Base-by-base conservation (phyloP, 1,140 invertebrate species). In the Drosophila pseudoananassae region DNA sequence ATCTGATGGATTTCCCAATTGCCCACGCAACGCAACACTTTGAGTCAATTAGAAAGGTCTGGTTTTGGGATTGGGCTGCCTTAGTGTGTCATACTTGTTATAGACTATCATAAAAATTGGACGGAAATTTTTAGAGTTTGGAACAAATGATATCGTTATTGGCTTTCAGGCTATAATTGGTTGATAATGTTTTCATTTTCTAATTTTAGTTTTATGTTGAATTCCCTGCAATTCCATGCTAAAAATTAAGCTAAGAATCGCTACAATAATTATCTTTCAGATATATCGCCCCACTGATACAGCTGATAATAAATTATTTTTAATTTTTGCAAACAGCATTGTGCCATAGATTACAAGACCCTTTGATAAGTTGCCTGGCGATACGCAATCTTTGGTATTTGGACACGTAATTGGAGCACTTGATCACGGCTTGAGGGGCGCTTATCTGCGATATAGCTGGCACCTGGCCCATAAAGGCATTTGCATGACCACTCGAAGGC, bases 371-470 rank as follows among this genome's bases (percentile, higher is more conserved):
- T 25, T 17, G 43, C 40, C 47, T 45, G 27, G 31, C 55, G 66
- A 85, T 78, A 80, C 59, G 58, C 55, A 84, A 80, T 80, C 81
- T 80, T 15, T 43, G 15, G 25, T 3, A 59, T 51, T 76, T 59
- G 54, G 50, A 66, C 81, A 76, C 80, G 76, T 83, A 83, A 85
- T 84, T 75, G 36, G 36, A 38, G 15, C 63, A 69, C 66, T 69
- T 68, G 63, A 69, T 55, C 29, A 64, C 23, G 14, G 61, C 49
- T 54, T 29, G 33, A 56, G 64, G 29, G 63, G 15, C 33, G 17
- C 45, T 65, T 64, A 66, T 66, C 63, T 64, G 7, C 29, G 46
- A 52, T 66, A 43, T 23, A 29, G 59, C 33, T 17, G 46, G 17
- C 63, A 63, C 46, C 57, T 17, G 33, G 63, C 14, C 58, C 59